A percentile compares a stretch with the other conserved stretches of the same genome.
These are phyloP conservation scores for Bujurquina vittata DNA, from an alignment of 2,113 vertebrate species.

Conservation along the genomic window DNA sequence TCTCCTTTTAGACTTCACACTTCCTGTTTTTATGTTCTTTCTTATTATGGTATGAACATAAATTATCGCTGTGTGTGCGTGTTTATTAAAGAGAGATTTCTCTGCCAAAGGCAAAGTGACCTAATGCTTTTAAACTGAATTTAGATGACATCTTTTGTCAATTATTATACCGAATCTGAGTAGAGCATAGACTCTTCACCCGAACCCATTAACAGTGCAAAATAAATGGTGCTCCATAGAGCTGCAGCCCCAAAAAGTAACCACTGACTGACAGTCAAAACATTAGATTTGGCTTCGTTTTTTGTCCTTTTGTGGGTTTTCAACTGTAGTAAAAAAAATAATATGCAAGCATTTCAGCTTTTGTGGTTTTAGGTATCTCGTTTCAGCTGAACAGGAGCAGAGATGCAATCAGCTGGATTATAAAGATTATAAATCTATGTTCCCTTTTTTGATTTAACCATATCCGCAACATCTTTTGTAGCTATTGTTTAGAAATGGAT, in stretches of 20 bases:
- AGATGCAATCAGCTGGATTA: not conserved
- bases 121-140: not conserved
- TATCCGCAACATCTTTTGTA: not conserved
- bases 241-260: not conserved
- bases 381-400: not conserved
- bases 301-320: not conserved
- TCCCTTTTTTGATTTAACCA: not conserved
- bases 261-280: not conserved
- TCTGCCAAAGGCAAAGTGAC: conserved; percentile 16
- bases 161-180: no score
- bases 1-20: conserved; percentile 71
- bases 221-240: not conserved
- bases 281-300: not conserved
- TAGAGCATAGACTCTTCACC: not conserved
- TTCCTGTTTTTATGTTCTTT: conserved; percentile 73
- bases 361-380: not conserved
- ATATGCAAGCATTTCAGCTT: not conserved
- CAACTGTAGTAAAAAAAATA: not conserved
- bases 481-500: not conserved
- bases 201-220: not conserved
- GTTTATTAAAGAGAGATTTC: conserved; percentile 50
- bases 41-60: conserved; percentile 54
- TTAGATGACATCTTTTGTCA: no score
- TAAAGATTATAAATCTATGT: not conserved
- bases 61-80: conserved; percentile 29